A percentile compares a stretch with the other conserved stretches of the same genome.
phyloP scores from a whole-genome alignment of 2,113 vertebrate genomes.

The Planiliza haematocheilus region DNA sequence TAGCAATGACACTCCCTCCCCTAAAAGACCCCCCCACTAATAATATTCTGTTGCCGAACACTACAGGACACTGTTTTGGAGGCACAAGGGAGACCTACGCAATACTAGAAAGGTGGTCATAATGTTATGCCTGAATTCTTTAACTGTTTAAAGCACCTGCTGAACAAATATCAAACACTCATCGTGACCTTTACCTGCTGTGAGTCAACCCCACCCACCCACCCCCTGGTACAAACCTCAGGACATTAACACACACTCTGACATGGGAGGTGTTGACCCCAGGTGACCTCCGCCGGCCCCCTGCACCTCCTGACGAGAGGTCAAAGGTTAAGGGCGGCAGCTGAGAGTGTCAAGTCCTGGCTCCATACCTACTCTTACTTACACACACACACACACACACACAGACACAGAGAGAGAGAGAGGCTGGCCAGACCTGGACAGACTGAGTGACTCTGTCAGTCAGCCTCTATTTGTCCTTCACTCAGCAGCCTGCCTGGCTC shows the following conservation, averaged over 20 bases:
- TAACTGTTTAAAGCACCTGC: neutral
- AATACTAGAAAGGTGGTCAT: too few species aligned
- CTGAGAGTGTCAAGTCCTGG: conserved; percentile 60
- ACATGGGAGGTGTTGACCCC: conserved; percentile 54
- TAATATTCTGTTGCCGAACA: too few species aligned
- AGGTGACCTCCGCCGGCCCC: conserved; percentile 25
- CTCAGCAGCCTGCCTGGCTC: conserved; percentile 17
- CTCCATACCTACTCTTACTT: conserved; percentile 48
- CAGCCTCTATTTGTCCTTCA: conserved; percentile 43
- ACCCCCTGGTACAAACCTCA: conserved; percentile 10
- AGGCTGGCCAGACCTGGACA: conserved; percentile 23
- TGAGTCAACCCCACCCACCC: conserved; percentile 24
- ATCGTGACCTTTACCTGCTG: conserved; percentile 3
- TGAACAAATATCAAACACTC: neutral
- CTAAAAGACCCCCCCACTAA: too few species aligned
- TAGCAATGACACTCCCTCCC: too few species aligned
- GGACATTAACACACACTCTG: conserved; percentile 42
- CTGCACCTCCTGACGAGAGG: conserved; percentile 53
- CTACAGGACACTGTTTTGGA: too few species aligned
- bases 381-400: conserved; percentile 29
- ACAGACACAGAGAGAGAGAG: neutral
- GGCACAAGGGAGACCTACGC: too few species aligned
- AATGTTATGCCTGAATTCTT: too few species aligned
- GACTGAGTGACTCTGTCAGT: conserved; percentile 45
- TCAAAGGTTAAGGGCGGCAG: conserved; percentile 67